Evolutionary conservation across 2,797 vertebrate species (phyloP), one percentile per base, ranked within the genome.

Genomic region (Sebastes variabilis): DNA sequence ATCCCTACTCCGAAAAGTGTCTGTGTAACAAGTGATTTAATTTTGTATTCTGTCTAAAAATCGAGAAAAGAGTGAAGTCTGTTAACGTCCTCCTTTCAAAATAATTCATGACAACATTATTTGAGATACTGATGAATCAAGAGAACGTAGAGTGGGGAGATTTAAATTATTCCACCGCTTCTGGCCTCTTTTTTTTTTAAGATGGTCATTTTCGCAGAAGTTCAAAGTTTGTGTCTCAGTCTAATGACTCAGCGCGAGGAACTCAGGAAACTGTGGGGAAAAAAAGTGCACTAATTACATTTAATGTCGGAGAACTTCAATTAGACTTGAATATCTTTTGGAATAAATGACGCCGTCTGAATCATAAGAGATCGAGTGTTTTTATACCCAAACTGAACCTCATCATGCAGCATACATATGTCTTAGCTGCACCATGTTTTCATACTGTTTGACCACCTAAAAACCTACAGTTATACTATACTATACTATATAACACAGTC

Each of bases 121-220:
- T 82, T 74, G 18, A 55, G 71, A 67, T 5, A 10, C 20, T 20
- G 67, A 75, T 67, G 72, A 77, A 79, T 27, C 6, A 52, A 64
- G 46, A 66, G 49, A 30, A 20, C 32, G 38, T 12, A 36, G 70
- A 66, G 80, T 24, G 13, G 61, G n/a, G 65, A 38, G 59, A 55
- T 70, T 75, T 71, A 22, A 87, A 84, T 88, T 66, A 89, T 86
- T 87, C 85, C 73, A 38, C 67, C 20, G 8, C 79, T 68, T 84
- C 81, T 72, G 69, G 24, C 36, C 5, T 34, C 49, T 68, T 32
- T 64, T 38, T 38, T 18, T 54, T 69, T 49, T 30, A 24, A 60
- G 20, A 22, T 62, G 56, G 80, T 72, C 61, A 65, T 75, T 87
- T 83, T 80, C 30, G 69, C 27, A 42, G 58, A 56, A 56, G 60